A percentile compares a stretch with the other conserved stretches of the same genome.
Evolutionary conservation across 2,888 invertebrate genomes (phyloP).

Genomic region (Meiosimyza platycephala): DNA sequence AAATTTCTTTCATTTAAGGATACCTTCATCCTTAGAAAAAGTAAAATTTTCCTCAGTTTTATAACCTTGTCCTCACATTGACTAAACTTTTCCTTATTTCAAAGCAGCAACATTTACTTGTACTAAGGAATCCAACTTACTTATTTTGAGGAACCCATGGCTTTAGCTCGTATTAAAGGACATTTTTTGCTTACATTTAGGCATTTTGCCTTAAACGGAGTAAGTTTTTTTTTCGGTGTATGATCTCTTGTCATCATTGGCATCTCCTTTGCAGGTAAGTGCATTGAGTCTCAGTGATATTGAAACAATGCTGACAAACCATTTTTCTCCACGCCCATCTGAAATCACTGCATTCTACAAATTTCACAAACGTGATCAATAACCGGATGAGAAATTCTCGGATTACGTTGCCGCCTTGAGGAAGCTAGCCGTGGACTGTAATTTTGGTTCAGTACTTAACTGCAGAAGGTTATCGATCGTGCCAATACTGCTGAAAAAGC

Average conservation of each 20-base stretch:
- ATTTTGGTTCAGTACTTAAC: slow-evolving; percentile 35
- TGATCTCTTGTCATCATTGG: slow-evolving; percentile 45
- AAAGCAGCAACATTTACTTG: no score
- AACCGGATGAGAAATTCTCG: slow-evolving; percentile 33
- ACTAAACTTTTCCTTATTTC: no score
- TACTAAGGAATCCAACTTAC: no score
- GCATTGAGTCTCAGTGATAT: background rate
- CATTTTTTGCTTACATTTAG: no score
- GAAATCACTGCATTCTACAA: slow-evolving; percentile 41
- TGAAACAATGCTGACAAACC: slow-evolving; percentile 31
- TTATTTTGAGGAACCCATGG: no score
- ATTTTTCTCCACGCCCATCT: slow-evolving; percentile 40
- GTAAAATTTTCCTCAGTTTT: no score
- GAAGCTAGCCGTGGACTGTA: slow-evolving; percentile 37
- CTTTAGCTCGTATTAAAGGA: no score
- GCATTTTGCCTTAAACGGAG: no score
- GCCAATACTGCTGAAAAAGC: slow-evolving; percentile 35
- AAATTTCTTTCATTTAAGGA: no score
- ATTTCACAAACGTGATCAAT: slow-evolving; percentile 42
- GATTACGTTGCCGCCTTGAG: slow-evolving; percentile 40
- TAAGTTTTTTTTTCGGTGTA: no score
- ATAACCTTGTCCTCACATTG: no score
- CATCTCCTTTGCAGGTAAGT: slow-evolving; percentile 40
- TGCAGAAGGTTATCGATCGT: slow-evolving; percentile 38
- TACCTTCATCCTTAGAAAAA: no score